Evolutionary conservation across 1,140 invertebrate species (phyloP), one percentile per base, ranked within the genome.

Genomic region (Drosophila athabasca): DNA sequence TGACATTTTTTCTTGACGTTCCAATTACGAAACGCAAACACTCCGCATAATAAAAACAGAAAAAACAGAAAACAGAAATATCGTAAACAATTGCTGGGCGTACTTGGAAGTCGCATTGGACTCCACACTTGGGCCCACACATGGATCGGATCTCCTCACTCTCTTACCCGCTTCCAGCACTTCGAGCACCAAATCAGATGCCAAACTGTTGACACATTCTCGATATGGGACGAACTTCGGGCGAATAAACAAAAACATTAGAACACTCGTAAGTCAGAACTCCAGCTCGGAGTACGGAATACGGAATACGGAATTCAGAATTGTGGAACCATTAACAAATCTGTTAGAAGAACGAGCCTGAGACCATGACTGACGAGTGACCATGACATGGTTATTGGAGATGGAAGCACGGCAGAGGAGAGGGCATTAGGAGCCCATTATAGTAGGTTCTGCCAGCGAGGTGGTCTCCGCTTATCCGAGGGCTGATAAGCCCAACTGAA

Each of bases 11-110:
- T 41, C 43, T 76, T 80, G 78, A 75, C 82, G 83, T 82, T 87
- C 82, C 82, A 88, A 87, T 87, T 87, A 87, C 83, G 78, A 88
- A 88, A 87, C 51, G 66, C 74, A 88, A 87, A 82, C 82, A 87
- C 82, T 87, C 88, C 58, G 57, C 64, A 64, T 78, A 88, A 87
- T 71, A 88, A 74, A 88, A 82, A 82, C 83, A 82, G 70, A 87
- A 73, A 87, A 78, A 87, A 19, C 82, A 81, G 70, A 75, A 70
- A 57, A 46, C 17, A 19, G 17, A 19, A 19, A 64, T 74, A 74
- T 74, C 59, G 75, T 67, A 75, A 75, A 67, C 72, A 75, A 46
- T 60, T 75, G 35, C 55, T 39, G 57, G n/a, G 31, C 51, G 54
- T 59, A 65, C 70, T 73, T 59, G 55, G 61, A 74, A 74, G 53